These are phyloP conservation scores for Bhutanitis thaidina DNA, from an alignment of 2,888 invertebrate genomes.

Conservation along the genomic window DNA sequence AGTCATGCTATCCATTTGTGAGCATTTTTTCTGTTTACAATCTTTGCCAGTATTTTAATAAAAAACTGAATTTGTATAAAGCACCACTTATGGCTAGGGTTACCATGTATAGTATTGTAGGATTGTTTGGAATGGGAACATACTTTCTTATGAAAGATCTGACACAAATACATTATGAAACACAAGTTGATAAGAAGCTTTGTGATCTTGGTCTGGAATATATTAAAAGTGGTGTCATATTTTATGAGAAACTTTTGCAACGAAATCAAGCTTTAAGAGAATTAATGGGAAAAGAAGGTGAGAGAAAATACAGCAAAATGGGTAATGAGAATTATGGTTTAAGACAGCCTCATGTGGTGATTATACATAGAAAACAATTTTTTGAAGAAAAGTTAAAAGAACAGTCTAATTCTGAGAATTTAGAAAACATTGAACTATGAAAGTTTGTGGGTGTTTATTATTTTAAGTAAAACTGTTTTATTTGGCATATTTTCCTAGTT, in stretches of 20 bases:
- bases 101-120: conserved; percentile 76
- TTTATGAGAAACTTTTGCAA: conserved; percentile 85
- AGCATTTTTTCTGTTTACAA: conserved; percentile 74
- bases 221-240: conserved; percentile 86
- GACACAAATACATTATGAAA: conserved; percentile 82
- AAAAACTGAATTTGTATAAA: conserved; percentile 73
- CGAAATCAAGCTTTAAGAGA: conserved; percentile 86
- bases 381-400: conserved; percentile 79
- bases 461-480: too few species aligned
- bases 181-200: conserved; percentile 81
- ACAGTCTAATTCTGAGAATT: conserved; percentile 21
- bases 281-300: conserved; percentile 82
- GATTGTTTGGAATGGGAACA: conserved; percentile 76
- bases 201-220: conserved; percentile 81
- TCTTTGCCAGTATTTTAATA: conserved; percentile 73
- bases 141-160: conserved; percentile 84
- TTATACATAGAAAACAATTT: conserved; percentile 82
- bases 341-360: conserved; percentile 82
- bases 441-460: too few species aligned
- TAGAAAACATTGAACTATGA: neutral
- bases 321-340: conserved; percentile 86
- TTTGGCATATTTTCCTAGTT: too few species aligned
- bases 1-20: conserved; percentile 73
- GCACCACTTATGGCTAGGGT: conserved; percentile 69
- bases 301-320: conserved; percentile 79